Evolutionary conservation across 1,140 invertebrate species (phyloP).

Genomic region (Eriosoma lanigerum): DNA sequence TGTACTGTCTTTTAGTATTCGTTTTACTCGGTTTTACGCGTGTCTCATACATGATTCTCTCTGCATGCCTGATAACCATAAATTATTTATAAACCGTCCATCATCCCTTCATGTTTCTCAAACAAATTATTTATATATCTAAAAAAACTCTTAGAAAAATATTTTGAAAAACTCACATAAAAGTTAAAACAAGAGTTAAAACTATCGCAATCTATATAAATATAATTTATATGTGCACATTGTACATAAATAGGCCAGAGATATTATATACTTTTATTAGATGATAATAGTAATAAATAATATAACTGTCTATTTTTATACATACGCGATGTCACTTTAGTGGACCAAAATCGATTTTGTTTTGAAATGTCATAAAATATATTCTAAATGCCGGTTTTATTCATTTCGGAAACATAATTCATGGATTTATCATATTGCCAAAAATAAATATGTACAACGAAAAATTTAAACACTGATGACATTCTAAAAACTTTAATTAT

Average conservation of each 20-base stretch:
- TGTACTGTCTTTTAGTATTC: neutral
- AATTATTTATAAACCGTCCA: conserved; percentile 2
- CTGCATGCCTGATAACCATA: conserved; percentile 6
- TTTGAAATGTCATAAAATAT: neutral
- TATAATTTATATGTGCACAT: too few species aligned
- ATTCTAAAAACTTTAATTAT: too few species aligned
- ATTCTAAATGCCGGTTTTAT: neutral
- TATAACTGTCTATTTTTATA: neutral
- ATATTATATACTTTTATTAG: neutral
- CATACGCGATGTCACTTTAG: neutral
- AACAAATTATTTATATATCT: conserved; percentile 2
- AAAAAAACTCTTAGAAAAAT: too few species aligned
- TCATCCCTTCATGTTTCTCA: neutral
- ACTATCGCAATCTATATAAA: too few species aligned
- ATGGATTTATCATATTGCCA: neutral
- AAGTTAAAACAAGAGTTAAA: neutral
- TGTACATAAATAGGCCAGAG: too few species aligned
- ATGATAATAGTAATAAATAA: neutral
- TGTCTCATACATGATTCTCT: conserved; percentile 16
- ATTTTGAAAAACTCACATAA: neutral
- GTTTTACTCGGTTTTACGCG: too few species aligned
- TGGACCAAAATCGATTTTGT: neutral
- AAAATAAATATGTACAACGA: neutral
- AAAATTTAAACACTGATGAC: too few species aligned
- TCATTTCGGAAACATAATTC: neutral